Evolutionary conservation across 2,797 vertebrate species (phyloP).

Genomic region (Austrolebias charrua): DNA sequence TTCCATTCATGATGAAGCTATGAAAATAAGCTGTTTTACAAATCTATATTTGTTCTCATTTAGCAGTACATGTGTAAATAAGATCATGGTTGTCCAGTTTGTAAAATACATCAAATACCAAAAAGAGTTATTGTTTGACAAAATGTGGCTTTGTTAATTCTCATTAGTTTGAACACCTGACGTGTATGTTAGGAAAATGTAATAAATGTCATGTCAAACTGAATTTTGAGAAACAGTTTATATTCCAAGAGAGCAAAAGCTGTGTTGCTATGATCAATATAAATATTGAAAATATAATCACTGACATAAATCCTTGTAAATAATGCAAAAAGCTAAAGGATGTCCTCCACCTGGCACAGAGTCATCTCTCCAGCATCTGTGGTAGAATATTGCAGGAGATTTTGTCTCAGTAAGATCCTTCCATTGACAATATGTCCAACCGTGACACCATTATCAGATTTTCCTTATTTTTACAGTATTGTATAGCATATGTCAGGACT

Average conservation of each 20-base stretch:
- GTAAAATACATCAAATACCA: neutral
- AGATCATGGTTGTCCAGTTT: neutral
- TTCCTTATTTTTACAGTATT: neutral
- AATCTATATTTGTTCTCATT: neutral
- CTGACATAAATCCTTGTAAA: neutral
- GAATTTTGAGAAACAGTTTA: neutral
- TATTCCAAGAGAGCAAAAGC: neutral
- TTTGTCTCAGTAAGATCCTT: neutral
- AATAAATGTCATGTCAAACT: neutral
- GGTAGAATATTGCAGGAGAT: neutral
- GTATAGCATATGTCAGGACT: constrained; percentile 41
- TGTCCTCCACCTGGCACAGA: neutral
- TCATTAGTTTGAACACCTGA: constrained; percentile 9
- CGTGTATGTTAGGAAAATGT: neutral
- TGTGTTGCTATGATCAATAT: neutral
- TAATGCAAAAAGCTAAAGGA: neutral
- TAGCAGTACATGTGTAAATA: neutral
- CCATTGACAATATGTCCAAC: constrained; percentile 6
- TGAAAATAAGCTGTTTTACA: neutral
- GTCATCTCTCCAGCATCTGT: neutral
- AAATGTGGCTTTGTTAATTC: neutral
- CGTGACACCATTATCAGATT: constrained; percentile 10
- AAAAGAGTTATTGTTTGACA: neutral
- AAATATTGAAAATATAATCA: neutral
- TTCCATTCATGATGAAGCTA: too few relatives aligned